A percentile compares a stretch with the other conserved stretches of the same genome.
These are phyloP conservation scores for Chloroceryle amazona DNA, from an alignment of 2,797 vertebrate genomes.

Conservation along the genomic window DNA sequence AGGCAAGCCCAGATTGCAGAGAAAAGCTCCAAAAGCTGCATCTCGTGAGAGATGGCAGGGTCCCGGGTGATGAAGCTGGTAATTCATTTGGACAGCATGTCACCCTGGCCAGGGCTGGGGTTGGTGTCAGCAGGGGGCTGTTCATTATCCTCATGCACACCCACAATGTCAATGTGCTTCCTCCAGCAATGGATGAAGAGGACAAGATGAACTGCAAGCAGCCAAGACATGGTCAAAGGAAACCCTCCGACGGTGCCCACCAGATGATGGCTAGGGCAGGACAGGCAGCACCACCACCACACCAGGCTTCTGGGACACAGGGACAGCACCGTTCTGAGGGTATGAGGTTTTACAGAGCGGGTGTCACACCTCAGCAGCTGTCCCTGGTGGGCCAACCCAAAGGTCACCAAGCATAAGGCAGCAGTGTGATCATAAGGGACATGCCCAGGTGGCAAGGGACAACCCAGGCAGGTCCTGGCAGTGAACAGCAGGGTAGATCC, in stretches of 20 bases:
- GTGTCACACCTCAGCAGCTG: not conserved
- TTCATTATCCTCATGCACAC: not conserved
- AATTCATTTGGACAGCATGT: not conserved
- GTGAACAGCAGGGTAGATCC: fast-evolving
- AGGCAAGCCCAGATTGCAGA: not conserved
- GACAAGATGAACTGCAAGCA: not conserved
- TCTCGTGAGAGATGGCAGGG: not conserved
- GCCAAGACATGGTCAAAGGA: not conserved
- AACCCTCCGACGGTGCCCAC: not conserved
- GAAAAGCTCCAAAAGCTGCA: not conserved
- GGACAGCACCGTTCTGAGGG: not conserved
- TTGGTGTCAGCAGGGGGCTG: not conserved
- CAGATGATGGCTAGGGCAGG: not conserved
- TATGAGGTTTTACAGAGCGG: not conserved
- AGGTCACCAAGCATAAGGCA: not conserved
- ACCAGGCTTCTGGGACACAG: not conserved
- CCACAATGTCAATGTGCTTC: not conserved
- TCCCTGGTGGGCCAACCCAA: not conserved
- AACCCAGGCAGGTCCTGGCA: not conserved
- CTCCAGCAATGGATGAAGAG: not conserved
- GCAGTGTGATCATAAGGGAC: not conserved
- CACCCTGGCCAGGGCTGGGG: not conserved
- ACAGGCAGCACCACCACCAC: not conserved
- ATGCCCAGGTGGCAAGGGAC: not conserved
- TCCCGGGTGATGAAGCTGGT: too few relatives aligned